Evolutionary conservation across 2,113 vertebrate genomes (phyloP).

Genomic region (Hipposideros armiger): DNA sequence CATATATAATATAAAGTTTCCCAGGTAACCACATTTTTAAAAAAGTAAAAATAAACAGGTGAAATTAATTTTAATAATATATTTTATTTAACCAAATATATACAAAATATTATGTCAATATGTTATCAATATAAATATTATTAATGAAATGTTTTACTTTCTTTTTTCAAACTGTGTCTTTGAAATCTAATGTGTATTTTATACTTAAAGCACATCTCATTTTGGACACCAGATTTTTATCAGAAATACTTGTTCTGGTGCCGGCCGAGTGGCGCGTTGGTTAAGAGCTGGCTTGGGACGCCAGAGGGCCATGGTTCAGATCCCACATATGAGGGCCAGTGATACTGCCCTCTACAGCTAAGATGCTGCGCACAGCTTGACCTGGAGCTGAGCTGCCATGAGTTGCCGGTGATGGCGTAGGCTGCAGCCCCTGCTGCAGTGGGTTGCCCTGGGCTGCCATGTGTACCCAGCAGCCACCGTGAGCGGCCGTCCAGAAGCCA

Average conservation of each 20-base stretch:
- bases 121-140: neutral
- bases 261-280: too few species aligned
- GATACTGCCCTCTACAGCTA: too few species aligned
- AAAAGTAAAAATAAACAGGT: neutral
- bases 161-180: neutral
- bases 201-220: neutral
- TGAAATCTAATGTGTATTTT: constrained; percentile 7
- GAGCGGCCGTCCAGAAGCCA: too few species aligned
- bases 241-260: neutral
- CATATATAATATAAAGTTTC: neutral
- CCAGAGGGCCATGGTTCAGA: too few species aligned
- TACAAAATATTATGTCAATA: neutral
- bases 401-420: too few species aligned
- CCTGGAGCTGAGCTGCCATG: too few species aligned
- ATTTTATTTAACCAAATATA: neutral
- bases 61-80: neutral
- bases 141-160: neutral
- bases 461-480: too few species aligned
- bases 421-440: too few species aligned
- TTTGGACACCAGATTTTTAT: neutral
- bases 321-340: too few species aligned
- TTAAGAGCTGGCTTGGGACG: too few species aligned
- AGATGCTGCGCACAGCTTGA: too few species aligned
- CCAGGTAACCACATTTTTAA: neutral
- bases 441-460: too few species aligned